phyloP scores from a whole-genome alignment of 1,140 invertebrate species.

The Heliconius eleuchia region DNA sequence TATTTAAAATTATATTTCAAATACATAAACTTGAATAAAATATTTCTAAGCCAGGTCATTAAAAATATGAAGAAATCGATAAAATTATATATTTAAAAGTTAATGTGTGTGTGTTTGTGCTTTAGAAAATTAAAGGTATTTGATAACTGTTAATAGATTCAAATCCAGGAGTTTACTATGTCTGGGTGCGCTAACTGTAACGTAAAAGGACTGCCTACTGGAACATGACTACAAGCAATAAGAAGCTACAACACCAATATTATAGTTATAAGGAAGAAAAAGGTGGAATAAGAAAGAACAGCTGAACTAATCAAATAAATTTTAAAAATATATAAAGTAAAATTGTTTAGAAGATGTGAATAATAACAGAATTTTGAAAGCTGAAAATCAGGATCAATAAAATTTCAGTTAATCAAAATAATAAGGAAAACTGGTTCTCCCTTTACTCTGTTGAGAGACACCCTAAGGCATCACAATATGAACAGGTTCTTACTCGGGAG shows the following conservation, averaged over 20 bases:
- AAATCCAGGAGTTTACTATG: background rate
- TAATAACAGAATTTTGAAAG: background rate
- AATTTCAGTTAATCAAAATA: background rate
- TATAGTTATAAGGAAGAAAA: background rate
- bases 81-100: too few relatives aligned
- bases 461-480: background rate
- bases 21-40: background rate
- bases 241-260: background rate
- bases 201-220: background rate
- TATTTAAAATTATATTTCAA: background rate
- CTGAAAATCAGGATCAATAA: background rate
- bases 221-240: constrained; percentile 4
- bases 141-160: background rate
- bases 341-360: background rate
- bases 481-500: constrained; percentile 20
- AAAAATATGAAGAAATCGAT: too few relatives aligned
- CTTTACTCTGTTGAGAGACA: constrained; percentile 14
- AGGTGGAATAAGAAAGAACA: background rate
- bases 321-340: background rate
- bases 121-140: background rate
- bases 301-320: background rate
- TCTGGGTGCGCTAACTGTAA: background rate
- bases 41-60: background rate
- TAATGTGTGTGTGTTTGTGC: background rate
- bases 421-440: constrained; percentile 26